Base-by-base conservation (phyloP, 1,140 invertebrate genomes). In the Geopemphigus sp. region DNA sequence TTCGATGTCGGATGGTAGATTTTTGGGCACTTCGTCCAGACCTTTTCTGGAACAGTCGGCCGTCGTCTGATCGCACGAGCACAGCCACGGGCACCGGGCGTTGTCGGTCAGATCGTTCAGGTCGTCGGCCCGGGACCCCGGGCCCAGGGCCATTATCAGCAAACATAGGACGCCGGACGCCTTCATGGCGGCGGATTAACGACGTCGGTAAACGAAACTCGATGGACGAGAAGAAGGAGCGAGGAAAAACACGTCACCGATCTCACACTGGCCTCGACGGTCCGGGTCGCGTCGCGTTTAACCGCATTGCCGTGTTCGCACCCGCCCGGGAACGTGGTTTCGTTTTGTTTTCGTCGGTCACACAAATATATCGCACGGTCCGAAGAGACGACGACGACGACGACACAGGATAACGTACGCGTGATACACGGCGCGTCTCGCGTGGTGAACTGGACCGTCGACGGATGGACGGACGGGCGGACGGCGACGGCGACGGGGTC, bases 1-100 rank as follows among this genome's bases (percentile, higher is more conserved):
- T 10, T 94, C 95, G 12, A 95, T 96, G 84, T 95, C 95, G 80
- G 93, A 88, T 3, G 97, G 97, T 81, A 99, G 89, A 83, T 97
- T 92, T 68, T 91, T 87, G 0, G 98, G 98, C 83, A 98, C 92
- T 83, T 93, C 90, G 19, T 89, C 89, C 0, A 99, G 88, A 47
- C 90, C 90, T 74, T 92, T 90, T 53, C 91, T 90, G 10, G 95
- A 94, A 85, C 97, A 99, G 84, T 98, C 94, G 1, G 99, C 95
- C 12, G 91, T 90, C 5, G 93, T 94, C 19, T 93, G 94, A 82
- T 94, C 90, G 85, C 95, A 97, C 29, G 90, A 90, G 85, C 95
- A 99, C 81, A 89, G 90, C 19, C 88, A 86, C 1, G 93, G 96
- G 87, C 96, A 98, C 47, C 86, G 86, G 70, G 89, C 88, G 64